Evolutionary conservation across 2,888 invertebrate species (phyloP).

Genomic region (Chloroclysta siterata): DNA sequence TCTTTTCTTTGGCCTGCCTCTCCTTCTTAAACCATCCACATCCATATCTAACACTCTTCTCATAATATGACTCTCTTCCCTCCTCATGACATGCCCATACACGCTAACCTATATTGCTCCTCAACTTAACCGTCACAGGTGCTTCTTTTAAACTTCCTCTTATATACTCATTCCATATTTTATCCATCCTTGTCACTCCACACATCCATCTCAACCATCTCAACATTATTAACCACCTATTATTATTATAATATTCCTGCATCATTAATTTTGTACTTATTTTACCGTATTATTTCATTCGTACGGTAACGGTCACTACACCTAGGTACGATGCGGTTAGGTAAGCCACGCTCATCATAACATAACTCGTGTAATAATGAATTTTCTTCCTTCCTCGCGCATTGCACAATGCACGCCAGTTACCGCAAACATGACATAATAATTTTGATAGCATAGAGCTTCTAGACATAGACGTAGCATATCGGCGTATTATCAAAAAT

Average conservation of each 20-base stretch:
- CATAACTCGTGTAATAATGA: slow-evolving; percentile 57
- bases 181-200: too few species aligned
- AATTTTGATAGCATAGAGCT: slow-evolving; percentile 1
- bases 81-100: too few species aligned
- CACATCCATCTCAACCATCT: too few species aligned
- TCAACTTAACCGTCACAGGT: too few species aligned
- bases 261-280: not conserved
- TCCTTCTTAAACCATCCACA: too few species aligned
- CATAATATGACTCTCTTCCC: too few species aligned
- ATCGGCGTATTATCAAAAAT: slow-evolving; percentile 6
- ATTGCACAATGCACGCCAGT: slow-evolving; percentile 66
- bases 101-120: too few species aligned
- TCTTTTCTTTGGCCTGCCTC: too few species aligned
- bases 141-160: too few species aligned
- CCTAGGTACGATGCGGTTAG: slow-evolving; percentile 45
- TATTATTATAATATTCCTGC: not conserved
- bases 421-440: slow-evolving; percentile 44
- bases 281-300: slow-evolving; percentile 15
- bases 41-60: too few species aligned
- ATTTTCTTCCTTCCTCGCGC: slow-evolving; percentile 70
- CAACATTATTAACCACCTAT: too few species aligned
- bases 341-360: slow-evolving; percentile 63
- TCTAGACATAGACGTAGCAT: not conserved
- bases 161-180: too few species aligned
- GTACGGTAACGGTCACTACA: slow-evolving; percentile 49